Conservation (phyloP, 1,140 invertebrate genomes). For the Dreissena polymorpha region DNA sequence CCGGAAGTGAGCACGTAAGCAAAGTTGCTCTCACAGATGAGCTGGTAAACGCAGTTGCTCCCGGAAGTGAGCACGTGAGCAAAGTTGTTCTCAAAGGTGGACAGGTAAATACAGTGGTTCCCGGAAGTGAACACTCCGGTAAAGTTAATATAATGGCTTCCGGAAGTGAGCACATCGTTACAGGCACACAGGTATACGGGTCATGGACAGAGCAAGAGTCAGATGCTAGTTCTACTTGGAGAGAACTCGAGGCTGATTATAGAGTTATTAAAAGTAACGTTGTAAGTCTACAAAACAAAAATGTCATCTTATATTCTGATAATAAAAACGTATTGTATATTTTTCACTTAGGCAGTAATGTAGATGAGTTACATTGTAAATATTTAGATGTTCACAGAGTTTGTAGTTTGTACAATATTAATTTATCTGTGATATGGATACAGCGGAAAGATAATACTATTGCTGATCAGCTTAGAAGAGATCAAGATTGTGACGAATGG, state of each 20-base stretch:
- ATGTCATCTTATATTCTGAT: conserved; percentile 29
- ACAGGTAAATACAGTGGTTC: no score
- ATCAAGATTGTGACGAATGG: conserved; percentile 52
- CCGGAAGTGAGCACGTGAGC: conserved; percentile 6
- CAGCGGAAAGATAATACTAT: not conserved
- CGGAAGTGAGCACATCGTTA: not conserved
- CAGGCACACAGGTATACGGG: not conserved
- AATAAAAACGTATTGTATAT: conserved; percentile 40
- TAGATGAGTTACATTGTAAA: conserved; percentile 14
- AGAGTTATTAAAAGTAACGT: conserved; percentile 26
- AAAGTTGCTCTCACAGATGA: not conserved
- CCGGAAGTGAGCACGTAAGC: not conserved
- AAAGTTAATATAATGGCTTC: not conserved
- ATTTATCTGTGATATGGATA: conserved; percentile 11
- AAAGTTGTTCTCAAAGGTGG: no score
- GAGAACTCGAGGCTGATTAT: conserved; percentile 37
- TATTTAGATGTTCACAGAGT: not conserved
- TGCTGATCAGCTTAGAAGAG: conserved; percentile 43
- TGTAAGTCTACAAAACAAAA: conserved; percentile 18
- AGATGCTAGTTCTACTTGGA: conserved; percentile 23
- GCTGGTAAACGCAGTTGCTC: not conserved
- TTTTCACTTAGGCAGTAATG: conserved; percentile 33
- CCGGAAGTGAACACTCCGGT: no score
- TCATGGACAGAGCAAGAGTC: conserved; percentile 7
- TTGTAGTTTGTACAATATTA: conserved; percentile 26